A percentile compares a stretch with the other conserved stretches of the same genome.
Evolutionary conservation across 2,888 invertebrate species (phyloP).

Genomic region (Eudasyphora cyanicolor): DNA sequence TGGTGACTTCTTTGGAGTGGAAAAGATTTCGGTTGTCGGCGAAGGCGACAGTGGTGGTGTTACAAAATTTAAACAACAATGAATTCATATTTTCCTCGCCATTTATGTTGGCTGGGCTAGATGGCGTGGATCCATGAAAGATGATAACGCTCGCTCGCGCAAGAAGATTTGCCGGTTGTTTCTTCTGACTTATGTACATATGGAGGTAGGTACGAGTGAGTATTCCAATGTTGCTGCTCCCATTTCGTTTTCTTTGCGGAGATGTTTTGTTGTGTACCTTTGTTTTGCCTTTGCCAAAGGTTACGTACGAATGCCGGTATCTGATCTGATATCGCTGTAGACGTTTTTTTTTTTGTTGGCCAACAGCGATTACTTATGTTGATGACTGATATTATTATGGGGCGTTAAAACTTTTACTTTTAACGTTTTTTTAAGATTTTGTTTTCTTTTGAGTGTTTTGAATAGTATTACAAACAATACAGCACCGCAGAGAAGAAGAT

Average conservation of each 20-base stretch:
- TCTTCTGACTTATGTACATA: neutral
- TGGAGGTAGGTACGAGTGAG: neutral
- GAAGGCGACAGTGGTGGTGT: neutral
- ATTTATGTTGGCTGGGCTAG: neutral
- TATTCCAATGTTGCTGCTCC: conserved; percentile 2
- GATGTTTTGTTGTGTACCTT: too few relatives aligned
- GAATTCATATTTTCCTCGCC: neutral
- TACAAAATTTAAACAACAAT: conserved; percentile 9
- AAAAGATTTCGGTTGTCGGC: neutral
- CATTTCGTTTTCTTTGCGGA: neutral
- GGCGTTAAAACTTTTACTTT: conserved; percentile 59
- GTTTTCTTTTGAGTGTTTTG: conserved; percentile 4
- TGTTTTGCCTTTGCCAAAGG: conserved; percentile 12
- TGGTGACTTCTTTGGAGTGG: neutral
- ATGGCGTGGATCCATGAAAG: neutral
- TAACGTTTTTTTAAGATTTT: neutral
- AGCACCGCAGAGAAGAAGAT: neutral
- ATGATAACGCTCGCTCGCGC: neutral
- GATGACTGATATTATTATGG: neutral
- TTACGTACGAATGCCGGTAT: conserved; percentile 7
- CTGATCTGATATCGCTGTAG: neutral
- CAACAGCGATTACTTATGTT: conserved; percentile 11
- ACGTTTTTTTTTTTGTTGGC: neutral
- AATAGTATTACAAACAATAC: neutral
- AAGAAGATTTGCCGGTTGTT: neutral